Percentiles rank a stretch among this genome's conserved stretches.
These are phyloP conservation scores for Cephalopterus ornatus DNA, from an alignment of 2,113 vertebrate species.

Conservation along the genomic window DNA sequence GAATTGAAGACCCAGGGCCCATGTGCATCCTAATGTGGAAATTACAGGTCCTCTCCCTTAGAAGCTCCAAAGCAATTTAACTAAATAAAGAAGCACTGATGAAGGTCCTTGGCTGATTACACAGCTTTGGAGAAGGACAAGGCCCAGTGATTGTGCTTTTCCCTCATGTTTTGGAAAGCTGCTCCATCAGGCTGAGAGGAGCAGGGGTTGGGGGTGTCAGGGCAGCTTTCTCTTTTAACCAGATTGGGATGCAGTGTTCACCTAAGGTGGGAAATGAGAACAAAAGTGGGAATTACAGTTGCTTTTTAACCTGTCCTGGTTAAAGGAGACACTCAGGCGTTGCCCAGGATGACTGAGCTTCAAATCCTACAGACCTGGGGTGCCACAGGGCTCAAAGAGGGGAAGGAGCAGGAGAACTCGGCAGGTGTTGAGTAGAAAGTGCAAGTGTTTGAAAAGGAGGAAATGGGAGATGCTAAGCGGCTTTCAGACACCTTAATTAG, in stretches of 20 bases:
- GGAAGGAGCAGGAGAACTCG: background rate
- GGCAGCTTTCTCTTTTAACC: background rate
- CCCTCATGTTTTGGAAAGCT: background rate
- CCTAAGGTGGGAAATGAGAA: background rate
- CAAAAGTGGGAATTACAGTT: background rate
- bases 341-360: background rate
- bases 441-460: background rate
- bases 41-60: background rate
- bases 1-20: background rate
- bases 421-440: background rate
- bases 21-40: background rate
- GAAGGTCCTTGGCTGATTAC: background rate
- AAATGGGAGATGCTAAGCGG: conserved; percentile 25
- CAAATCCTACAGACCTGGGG: background rate
- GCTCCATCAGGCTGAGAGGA: background rate
- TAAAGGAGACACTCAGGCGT: background rate
- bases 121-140: background rate
- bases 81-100: background rate
- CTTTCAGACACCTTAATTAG: conserved; percentile 53
- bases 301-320: background rate
- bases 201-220: too few species aligned
- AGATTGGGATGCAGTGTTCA: fast-evolving
- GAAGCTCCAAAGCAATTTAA: conserved; percentile 13
- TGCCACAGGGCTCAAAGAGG: background rate
- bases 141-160: background rate